Percentiles rank a stretch among this genome's conserved stretches.
These are phyloP conservation scores for Diabrotica virgifera DNA, from an alignment of 1,140 invertebrate genomes.

Conservation along the genomic window DNA sequence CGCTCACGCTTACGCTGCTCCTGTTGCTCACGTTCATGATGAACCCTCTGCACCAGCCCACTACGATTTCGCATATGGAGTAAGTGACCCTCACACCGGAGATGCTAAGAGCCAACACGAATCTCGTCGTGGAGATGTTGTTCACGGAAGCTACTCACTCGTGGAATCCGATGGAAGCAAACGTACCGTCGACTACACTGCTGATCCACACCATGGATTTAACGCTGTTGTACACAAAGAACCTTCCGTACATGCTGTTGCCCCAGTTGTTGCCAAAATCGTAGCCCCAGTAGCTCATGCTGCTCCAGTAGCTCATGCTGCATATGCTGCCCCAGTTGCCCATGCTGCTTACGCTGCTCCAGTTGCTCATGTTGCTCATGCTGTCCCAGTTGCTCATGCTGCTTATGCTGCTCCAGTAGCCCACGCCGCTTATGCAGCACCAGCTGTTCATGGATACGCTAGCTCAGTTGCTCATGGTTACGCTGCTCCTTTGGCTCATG, in stretches of 20 bases:
- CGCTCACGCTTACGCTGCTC: constrained; percentile 5
- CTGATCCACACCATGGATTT: constrained; percentile 54
- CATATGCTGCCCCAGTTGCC: constrained; percentile 1
- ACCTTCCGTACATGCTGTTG: constrained; percentile 1
- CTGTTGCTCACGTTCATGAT: neutral
- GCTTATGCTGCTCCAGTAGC: neutral
- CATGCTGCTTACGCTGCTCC: neutral
- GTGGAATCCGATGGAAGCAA: constrained; percentile 58
- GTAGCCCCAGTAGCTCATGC: constrained; percentile 11
- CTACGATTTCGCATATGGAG: constrained; percentile 34
- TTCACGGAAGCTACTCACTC: constrained; percentile 39
- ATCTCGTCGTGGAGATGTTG: constrained; percentile 31
- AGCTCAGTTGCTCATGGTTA: neutral
- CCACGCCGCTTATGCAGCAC: constrained; percentile 6
- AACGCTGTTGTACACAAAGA: constrained; percentile 46
- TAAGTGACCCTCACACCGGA: constrained; percentile 53
- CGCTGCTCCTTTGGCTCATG: neutral
- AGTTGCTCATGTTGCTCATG: constrained; percentile 16
- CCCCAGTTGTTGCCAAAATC: constrained; percentile 6
- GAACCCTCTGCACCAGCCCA: constrained; percentile 29
- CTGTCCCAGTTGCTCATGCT: constrained; percentile 29
- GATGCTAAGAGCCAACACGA: constrained; percentile 36
- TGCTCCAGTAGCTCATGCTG: constrained; percentile 3
- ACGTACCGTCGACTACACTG: constrained; percentile 63
- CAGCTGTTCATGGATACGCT: constrained; percentile 9